Conservation (phyloP, 2,113 vertebrate genomes). For the Dinomys branickii region DNA sequence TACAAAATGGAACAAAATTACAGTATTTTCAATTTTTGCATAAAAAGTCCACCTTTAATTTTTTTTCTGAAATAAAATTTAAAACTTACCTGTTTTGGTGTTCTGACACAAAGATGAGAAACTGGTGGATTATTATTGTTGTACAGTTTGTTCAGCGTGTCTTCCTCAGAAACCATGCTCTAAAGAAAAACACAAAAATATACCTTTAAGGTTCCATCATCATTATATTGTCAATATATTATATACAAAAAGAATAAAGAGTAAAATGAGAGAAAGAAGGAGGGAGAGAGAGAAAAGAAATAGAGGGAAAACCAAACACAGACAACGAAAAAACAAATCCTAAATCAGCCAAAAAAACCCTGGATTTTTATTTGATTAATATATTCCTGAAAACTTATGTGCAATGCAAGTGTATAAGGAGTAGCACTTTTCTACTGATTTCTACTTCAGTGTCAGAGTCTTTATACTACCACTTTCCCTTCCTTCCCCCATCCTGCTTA, state of each 20-base stretch:
- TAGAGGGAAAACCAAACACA: neutral
- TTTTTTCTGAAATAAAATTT: slow-evolving; percentile 67
- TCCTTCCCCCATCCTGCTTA: neutral
- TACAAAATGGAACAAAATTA: slow-evolving; percentile 77
- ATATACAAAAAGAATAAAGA: neutral
- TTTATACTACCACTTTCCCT: neutral
- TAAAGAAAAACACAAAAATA: slow-evolving; percentile 77
- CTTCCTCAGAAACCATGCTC: slow-evolving; percentile 87
- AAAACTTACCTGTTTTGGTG: slow-evolving; percentile 85
- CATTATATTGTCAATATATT: neutral
- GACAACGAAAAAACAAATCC: neutral
- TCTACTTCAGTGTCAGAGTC: slow-evolving; percentile 17
- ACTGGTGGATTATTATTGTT: slow-evolving; percentile 77
- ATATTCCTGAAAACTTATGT: slow-evolving; percentile 12
- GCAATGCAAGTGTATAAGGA: neutral
- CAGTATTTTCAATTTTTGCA: slow-evolving; percentile 15
- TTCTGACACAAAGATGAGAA: slow-evolving; percentile 67
- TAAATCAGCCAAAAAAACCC: neutral
- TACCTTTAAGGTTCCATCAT: neutral
- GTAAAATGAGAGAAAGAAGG: neutral
- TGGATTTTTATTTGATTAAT: slow-evolving; percentile 35
- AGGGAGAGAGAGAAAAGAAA: neutral
- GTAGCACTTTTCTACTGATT: slow-evolving; percentile 23
- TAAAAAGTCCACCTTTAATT: neutral
- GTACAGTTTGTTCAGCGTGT: slow-evolving; percentile 79